Evolutionary conservation across 92 coral and sea anemone species (phyloP), one percentile per base, ranked within the genome.

Genomic region (Metridium senile): DNA sequence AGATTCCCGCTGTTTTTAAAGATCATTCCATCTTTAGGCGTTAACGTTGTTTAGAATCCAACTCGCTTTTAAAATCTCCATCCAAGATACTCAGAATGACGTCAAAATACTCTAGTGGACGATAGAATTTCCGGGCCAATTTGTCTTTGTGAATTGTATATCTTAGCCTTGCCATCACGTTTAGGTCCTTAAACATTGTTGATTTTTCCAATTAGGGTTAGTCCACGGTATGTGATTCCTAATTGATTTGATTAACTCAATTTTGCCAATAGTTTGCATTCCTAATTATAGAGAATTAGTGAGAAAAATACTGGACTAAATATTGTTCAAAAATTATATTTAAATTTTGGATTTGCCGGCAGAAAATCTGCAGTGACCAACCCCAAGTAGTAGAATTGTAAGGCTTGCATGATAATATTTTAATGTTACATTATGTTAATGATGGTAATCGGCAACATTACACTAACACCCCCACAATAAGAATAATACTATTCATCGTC

Each of bases 191-290:
- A 58, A 45, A 21, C 27, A 22, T 70, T 73, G 78, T 73, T 73
- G 66, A 58, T 73, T 73, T 73, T 73, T 73, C 67, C 67, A 73
- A 73, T 73, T 73, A 73, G 68, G 61, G 64, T 11, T 43, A 73
- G 45, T 58, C 53, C 2, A 26, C 57, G 78, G 78, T 67, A 73
- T 73, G 52, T 31, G 4, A 28, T 73, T 35, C 56, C 32, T 73
- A 58, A 73, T 73, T 73, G 53, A 73, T 73, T 73, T 21, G 49
- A 73, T 73, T 56, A 73, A 32, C 67, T 62, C 51, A 51, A 73
- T 73, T 73, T 47, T 16, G 16, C 54, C 53, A 31, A 4, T 63
- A 23, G 19, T 73, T 56, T 73, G 22, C 67, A 73, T 73, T 73
- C 67, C 33, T 62, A 30, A 21, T 33, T 19, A 73, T 73, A 58